These are phyloP conservation scores for Xiphophorus maculatus DNA, from an alignment of 2,113 vertebrate species.

Conservation along the genomic window DNA sequence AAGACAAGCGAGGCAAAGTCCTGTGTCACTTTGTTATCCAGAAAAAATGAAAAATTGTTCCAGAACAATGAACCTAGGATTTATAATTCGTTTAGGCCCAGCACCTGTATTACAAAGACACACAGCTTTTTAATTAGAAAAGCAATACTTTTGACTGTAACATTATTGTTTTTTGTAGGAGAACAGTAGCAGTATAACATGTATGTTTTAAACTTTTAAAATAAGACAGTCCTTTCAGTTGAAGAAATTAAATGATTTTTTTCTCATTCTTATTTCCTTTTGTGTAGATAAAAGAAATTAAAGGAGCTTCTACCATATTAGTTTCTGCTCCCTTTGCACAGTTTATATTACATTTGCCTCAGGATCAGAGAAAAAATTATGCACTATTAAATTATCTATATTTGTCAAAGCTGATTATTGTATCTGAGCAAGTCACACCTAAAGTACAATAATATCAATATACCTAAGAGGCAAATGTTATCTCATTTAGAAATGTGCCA, in stretches of 20 bases:
- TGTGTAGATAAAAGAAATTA: no score
- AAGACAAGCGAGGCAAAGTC: background rate
- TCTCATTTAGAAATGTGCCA: constrained; percentile 27
- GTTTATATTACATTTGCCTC: background rate
- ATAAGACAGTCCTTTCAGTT: background rate
- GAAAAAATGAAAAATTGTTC: background rate
- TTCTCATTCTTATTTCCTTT: background rate
- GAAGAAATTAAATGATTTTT: background rate
- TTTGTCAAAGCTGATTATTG: background rate
- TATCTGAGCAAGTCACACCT: background rate
- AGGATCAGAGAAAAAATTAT: background rate
- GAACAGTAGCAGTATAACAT: background rate
- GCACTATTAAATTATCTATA: background rate
- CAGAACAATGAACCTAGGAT: background rate
- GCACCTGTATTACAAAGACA: background rate
- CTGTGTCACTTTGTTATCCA: background rate
- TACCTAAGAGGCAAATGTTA: constrained; percentile 9
- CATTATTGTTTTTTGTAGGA: background rate
- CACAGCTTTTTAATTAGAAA: background rate
- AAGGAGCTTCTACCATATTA: background rate
- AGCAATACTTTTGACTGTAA: background rate
- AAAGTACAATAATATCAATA: background rate
- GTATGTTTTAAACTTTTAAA: background rate
- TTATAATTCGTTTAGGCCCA: background rate
- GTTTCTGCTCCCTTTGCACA: background rate